These are phyloP conservation scores for Orchesellides sinensis DNA, from an alignment of 2,888 invertebrate species.

Conservation along the genomic window DNA sequence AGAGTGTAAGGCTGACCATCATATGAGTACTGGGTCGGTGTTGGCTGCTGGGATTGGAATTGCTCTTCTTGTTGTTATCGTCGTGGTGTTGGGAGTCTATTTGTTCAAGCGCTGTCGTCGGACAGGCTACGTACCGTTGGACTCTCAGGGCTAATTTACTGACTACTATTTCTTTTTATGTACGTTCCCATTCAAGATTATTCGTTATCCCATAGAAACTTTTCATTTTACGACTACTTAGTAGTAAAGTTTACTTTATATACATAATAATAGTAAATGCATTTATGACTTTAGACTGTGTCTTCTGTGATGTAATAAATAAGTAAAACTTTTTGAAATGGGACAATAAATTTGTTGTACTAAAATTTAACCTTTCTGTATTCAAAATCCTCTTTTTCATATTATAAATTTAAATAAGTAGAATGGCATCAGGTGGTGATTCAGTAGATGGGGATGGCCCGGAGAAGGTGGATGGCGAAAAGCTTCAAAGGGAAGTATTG, in stretches of 20 bases:
- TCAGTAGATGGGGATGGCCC: not conserved
- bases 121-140: conserved; percentile 28
- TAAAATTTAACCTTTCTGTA: too few relatives aligned
- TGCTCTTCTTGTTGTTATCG: conserved; percentile 10
- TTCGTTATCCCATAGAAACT: conserved; percentile 33
- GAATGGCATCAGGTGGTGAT: conserved; percentile 1
- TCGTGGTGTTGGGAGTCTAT: conserved; percentile 19
- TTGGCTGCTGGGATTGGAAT: conserved; percentile 36
- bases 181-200: not conserved
- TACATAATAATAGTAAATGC: too few relatives aligned
- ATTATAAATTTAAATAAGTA: too few relatives aligned
- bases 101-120: conserved; percentile 22
- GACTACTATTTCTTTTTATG: not conserved
- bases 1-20: conserved; percentile 38
- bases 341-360: too few relatives aligned
- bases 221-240: too few relatives aligned
- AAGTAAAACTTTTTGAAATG: too few relatives aligned
- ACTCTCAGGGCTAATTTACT: not conserved
- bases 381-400: too few relatives aligned
- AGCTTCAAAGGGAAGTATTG: not conserved
- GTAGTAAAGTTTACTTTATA: too few relatives aligned
- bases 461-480: not conserved
- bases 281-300: too few relatives aligned
- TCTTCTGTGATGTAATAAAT: too few relatives aligned
- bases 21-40: conserved; percentile 5